phyloP scores from a whole-genome alignment of 2,113 vertebrate genomes.

The Xenopus borealis region DNA sequence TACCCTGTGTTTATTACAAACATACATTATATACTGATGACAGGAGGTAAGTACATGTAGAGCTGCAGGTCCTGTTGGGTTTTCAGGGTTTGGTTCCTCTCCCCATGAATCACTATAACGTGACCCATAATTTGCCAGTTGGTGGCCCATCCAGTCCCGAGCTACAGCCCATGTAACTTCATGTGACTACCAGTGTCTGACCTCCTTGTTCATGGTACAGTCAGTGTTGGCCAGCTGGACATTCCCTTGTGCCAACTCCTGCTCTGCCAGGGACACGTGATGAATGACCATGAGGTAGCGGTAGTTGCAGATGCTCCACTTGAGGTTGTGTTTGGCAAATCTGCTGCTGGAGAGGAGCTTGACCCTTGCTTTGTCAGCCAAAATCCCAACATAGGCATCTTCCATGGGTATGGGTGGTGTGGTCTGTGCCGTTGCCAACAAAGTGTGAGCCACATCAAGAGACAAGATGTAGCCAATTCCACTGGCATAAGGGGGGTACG shows the following conservation, averaged over 20 bases:
- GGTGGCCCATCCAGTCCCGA: too few species aligned
- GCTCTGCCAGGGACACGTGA: not conserved
- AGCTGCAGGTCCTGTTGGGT: too few species aligned
- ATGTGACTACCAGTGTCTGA: not conserved
- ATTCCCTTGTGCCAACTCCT: not conserved
- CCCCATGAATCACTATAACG: too few species aligned
- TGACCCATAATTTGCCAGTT: too few species aligned
- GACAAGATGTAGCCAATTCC: conserved; percentile 23
- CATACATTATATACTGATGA: too few species aligned
- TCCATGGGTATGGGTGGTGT: not conserved
- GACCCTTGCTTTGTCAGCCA: not conserved
- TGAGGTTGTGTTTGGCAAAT: conserved; percentile 26
- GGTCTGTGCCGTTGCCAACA: not conserved
- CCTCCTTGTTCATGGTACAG: not conserved
- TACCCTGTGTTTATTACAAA: too few species aligned
- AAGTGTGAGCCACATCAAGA: not conserved
- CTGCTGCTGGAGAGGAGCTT: not conserved
- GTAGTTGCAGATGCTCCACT: conserved; percentile 26
- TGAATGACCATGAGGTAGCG: conserved; percentile 39
- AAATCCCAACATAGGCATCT: conserved; percentile 31
- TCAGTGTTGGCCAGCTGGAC: not conserved
- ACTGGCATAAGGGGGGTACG: not conserved
- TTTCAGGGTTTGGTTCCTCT: too few species aligned
- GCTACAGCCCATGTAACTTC: too few species aligned
- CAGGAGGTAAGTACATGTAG: too few species aligned